Percentiles rank a stretch among this genome's conserved stretches.
Conservation (phyloP, 1,140 invertebrate species). For the Leptestheria dahalacensis region DNA sequence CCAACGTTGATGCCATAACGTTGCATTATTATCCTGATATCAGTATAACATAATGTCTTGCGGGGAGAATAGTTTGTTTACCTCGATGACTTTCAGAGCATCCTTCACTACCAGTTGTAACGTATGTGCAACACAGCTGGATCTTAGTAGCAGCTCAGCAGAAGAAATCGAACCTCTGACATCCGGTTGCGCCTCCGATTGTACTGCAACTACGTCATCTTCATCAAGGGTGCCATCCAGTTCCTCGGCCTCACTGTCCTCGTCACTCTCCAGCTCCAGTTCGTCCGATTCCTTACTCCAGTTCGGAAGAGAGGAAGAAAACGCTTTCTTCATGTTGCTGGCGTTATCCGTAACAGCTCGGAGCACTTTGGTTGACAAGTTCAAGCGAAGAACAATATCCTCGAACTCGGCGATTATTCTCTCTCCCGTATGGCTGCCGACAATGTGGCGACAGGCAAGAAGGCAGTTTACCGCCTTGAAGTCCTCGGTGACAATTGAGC, state of each 20-base stretch:
- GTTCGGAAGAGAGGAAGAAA: not conserved
- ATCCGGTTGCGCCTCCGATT: not conserved
- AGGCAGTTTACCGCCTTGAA: not conserved
- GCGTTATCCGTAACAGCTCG: conserved; percentile 8
- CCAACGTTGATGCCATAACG: not conserved
- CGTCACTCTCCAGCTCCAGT: not conserved
- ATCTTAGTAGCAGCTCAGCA: not conserved
- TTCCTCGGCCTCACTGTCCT: not conserved
- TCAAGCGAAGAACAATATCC: not conserved
- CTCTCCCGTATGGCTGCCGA: conserved; percentile 1
- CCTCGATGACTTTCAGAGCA: not conserved
- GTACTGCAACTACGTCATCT: not conserved
- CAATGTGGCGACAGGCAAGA: not conserved
- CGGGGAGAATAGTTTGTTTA: not conserved
- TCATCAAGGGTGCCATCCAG: not conserved
- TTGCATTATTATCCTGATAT: not conserved
- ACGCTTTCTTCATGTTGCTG: conserved; percentile 4
- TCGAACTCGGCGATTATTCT: not conserved
- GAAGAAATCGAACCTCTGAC: not conserved
- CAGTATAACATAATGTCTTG: not conserved
- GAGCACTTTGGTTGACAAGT: not conserved
- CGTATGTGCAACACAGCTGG: conserved; percentile 9
- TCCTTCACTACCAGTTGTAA: conserved; percentile 9
- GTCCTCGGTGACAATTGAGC: not conserved
- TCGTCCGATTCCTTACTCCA: not conserved